phyloP scores from a whole-genome alignment of 37 sponge, comb jelly and placozoan species.

The Theonella swinhoei region DNA sequence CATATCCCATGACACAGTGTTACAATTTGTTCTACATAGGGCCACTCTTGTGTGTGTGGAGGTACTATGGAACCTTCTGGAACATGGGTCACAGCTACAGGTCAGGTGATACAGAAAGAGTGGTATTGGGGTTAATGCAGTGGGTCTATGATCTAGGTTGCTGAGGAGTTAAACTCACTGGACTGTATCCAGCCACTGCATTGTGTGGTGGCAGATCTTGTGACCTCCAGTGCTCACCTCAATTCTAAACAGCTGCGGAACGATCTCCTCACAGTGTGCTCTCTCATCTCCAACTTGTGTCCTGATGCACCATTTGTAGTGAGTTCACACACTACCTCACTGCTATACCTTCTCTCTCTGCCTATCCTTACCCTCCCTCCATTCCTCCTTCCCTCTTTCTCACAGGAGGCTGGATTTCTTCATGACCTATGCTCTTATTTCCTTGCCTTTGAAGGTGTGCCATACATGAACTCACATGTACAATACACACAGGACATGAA shows the following conservation, averaged over 20 bases:
- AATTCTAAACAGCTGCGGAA: conserved; percentile 69
- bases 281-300: conserved; percentile 52
- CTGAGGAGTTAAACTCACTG: conserved; percentile 53
- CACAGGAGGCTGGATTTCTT: conserved; percentile 72
- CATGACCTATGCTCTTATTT: conserved; percentile 63
- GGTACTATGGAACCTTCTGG: conserved; percentile 85
- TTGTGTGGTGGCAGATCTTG: background rate
- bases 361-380: background rate
- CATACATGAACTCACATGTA: too few relatives aligned
- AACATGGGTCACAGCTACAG: conserved; percentile 75
- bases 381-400: background rate
- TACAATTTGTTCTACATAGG: conserved; percentile 12
- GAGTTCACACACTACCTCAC: background rate
- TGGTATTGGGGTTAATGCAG: too few relatives aligned
- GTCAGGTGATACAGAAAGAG: conserved; percentile 32
- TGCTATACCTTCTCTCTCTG: background rate
- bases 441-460: conserved; percentile 55
- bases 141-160: too few relatives aligned
- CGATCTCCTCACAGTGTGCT: conserved; percentile 66
- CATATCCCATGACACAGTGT: background rate
- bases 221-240: conserved; percentile 11
- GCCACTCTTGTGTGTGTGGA: conserved; percentile 43
- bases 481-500: too few relatives aligned
- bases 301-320: conserved; percentile 89
- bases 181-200: conserved; percentile 46